phyloP scores from a whole-genome alignment of 2,888 invertebrate genomes.

The Allygus modestus region DNA sequence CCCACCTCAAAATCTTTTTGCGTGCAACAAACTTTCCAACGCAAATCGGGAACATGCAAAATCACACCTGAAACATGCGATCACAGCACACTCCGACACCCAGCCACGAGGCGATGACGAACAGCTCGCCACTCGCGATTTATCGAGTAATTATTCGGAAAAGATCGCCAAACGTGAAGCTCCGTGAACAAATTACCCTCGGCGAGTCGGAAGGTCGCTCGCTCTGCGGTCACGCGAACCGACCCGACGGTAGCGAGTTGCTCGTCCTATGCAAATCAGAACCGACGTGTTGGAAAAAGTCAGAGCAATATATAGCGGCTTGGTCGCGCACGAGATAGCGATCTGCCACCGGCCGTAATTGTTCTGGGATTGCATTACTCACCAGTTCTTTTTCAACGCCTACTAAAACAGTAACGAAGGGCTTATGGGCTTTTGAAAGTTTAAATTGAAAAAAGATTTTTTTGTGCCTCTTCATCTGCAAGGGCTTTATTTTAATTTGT shows the following conservation, averaged over 20 bases:
- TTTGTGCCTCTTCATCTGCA: too few relatives aligned
- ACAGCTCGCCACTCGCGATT: background rate
- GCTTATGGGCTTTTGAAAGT: conserved; percentile 8
- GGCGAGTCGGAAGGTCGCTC: background rate
- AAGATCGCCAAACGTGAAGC: background rate
- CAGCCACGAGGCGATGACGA: conserved; percentile 8
- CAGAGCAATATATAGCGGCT: conserved; percentile 51
- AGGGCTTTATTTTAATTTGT: too few relatives aligned
- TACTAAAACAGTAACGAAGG: background rate
- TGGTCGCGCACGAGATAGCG: conserved; percentile 9
- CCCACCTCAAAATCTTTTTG: too few relatives aligned
- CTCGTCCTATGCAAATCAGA: conserved; percentile 33
- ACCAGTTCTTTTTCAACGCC: background rate
- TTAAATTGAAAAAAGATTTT: too few relatives aligned
- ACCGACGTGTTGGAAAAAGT: conserved; percentile 51
- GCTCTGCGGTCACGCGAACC: conserved; percentile 27
- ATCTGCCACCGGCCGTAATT: conserved; percentile 34
- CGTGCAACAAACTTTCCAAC: too few relatives aligned
- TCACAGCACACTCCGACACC: background rate
- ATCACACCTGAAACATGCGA: too few relatives aligned
- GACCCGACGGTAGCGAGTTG: background rate
- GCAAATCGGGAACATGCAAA: too few relatives aligned
- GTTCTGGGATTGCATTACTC: conserved; percentile 35
- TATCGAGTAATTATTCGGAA: conserved; percentile 22
- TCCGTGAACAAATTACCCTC: conserved; percentile 14